Evolutionary conservation across 1,140 invertebrate genomes (phyloP).

Genomic region (Drosophila azteca): DNA sequence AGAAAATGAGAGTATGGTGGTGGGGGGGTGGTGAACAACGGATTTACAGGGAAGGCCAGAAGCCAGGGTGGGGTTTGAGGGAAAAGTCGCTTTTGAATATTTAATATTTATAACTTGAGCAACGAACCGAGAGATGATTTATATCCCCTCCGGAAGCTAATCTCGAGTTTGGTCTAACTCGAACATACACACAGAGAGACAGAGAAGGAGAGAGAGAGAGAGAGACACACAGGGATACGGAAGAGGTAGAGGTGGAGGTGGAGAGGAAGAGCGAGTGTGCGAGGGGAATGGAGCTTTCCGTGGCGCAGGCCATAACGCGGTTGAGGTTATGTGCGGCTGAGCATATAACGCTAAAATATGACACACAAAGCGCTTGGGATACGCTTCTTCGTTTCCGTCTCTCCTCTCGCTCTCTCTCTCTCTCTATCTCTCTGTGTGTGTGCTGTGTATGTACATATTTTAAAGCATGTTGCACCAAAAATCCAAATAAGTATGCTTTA

Average conservation of each 20-base stretch:
- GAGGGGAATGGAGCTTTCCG: constrained; percentile 45
- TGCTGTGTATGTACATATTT: constrained; percentile 39
- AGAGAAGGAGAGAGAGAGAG: constrained; percentile 3
- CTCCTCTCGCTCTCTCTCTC: constrained; percentile 10
- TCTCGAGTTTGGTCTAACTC: constrained; percentile 74
- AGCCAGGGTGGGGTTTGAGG: constrained; percentile 28
- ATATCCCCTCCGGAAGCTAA: constrained; percentile 80
- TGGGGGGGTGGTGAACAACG: constrained; percentile 21
- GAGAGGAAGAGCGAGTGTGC: constrained; percentile 6
- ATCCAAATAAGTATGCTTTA: constrained; percentile 80
- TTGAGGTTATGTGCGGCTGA: constrained; percentile 61
- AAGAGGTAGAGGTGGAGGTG: background rate
- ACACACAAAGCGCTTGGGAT: constrained; percentile 30
- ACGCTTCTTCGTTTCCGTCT: constrained; percentile 5
- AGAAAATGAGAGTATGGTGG: constrained; percentile 10
- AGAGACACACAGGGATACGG: constrained; percentile 2
- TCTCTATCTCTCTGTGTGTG: constrained; percentile 24
- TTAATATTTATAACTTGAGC: constrained; percentile 81
- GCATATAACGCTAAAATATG: constrained; percentile 51
- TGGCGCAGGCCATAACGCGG: constrained; percentile 47
- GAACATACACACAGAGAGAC: constrained; percentile 23
- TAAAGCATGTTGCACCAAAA: constrained; percentile 79
- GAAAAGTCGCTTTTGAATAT: constrained; percentile 74
- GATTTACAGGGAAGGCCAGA: constrained; percentile 9
- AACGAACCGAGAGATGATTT: constrained; percentile 79